phyloP scores from a whole-genome alignment of 1,140 invertebrate genomes.

The Acromyrmex echinatior region DNA sequence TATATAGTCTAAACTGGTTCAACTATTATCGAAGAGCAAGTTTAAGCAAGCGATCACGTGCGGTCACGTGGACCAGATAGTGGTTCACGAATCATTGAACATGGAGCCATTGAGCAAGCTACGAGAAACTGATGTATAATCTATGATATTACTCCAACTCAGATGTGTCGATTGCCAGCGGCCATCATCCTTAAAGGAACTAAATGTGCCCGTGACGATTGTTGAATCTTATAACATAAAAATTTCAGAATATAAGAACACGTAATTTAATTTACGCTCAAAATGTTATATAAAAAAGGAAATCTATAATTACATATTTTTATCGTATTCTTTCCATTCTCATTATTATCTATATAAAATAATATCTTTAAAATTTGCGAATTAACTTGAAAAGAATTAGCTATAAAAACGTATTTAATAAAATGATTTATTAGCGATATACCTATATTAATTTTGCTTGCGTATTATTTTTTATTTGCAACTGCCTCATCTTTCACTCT shows the following conservation, averaged over 20 bases:
- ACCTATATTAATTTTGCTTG: not conserved
- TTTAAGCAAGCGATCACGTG: constrained; percentile 60
- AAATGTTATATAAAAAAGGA: not conserved
- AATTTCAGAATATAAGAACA: constrained; percentile 11
- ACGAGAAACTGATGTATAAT: constrained; percentile 74
- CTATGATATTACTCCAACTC: constrained; percentile 71
- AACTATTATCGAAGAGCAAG: constrained; percentile 64
- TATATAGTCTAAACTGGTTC: constrained; percentile 43
- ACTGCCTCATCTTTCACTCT: not conserved
- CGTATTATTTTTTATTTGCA: not conserved
- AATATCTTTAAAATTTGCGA: not conserved
- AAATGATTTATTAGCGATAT: not conserved
- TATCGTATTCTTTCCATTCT: not conserved
- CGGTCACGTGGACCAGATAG: constrained; percentile 73
- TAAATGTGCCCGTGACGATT: not conserved
- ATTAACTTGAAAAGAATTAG: not conserved
- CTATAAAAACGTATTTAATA: constrained; percentile 3
- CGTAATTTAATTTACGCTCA: constrained; percentile 18
- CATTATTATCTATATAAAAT: not conserved
- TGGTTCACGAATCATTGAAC: constrained; percentile 72
- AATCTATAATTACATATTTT: constrained; percentile 15
- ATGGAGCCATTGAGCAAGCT: constrained; percentile 65
- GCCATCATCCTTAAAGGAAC: not conserved
- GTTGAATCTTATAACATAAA: constrained; percentile 30
- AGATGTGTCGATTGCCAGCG: constrained; percentile 49